Evolutionary conservation across 64 coral and sea anemone genomes (phyloP), one percentile per base, ranked within the genome.

Genomic region (Actinia equina): DNA sequence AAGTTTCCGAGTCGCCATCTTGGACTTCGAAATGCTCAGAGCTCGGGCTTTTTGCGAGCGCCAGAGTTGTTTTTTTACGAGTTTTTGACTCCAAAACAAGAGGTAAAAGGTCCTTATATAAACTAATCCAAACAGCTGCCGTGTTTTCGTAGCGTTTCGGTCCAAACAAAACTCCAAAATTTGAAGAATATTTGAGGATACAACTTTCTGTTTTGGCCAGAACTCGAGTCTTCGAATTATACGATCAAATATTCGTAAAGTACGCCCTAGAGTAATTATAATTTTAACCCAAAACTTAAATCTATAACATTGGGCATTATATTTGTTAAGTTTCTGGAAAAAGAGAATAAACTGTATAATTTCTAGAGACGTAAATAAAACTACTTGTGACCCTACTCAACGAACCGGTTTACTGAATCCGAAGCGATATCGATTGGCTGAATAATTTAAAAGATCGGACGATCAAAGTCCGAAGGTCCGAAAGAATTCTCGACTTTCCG

Each of bases 1-100:
- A 13, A 85, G 56, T 52, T 42, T 85, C 56, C 43, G 49, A 58
- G 83, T 42, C 83, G 83, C 83, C 83, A 85, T 85, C 83, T 85
- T 85, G 83, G 45, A 85, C 30, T 85, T 60, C 53, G 18, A 85
- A 85, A 9, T 26, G 23, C 1, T 85, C 83, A 20, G 83, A 43
- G 55, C 83, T 85, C 52, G 52, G 30, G 19, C 43, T 60, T 60
- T 85, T 54, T 18, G 41, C 0, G 20, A 60, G 55, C 83, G 83
- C 83, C 78, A 81, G 43, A 44, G 22, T 81, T 81, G 43, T 81
- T 49, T 4, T 4, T 23, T 81, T 81, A 52, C 8, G 42, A n/a
- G 1, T 16, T 20, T 17, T 18, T 14, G 45, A 81, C 15, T 19
- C 49, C n/a, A 44, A 81, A 81, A 52, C 45, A 49, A 9, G 30